These are phyloP conservation scores for Dysmachus trigonus DNA, from an alignment of 2,888 invertebrate genomes.

Conservation along the genomic window DNA sequence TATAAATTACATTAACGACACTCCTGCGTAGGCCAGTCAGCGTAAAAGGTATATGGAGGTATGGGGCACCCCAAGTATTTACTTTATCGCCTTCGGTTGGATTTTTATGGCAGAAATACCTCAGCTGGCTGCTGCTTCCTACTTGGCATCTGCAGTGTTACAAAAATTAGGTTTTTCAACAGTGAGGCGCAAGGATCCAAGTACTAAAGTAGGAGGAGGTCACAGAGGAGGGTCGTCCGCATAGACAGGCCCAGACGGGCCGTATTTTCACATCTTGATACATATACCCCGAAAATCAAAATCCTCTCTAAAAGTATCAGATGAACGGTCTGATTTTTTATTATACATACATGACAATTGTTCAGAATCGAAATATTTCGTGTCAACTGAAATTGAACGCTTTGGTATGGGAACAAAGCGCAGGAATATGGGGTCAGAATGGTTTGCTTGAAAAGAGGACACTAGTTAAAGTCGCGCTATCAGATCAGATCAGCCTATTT, in stretches of 20 bases:
- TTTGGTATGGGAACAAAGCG: neutral
- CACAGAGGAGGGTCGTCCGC: neutral
- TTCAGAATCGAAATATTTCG: conserved; percentile 38
- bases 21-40: conserved; percentile 39
- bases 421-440: neutral
- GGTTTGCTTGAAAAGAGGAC: neutral
- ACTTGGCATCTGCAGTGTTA: neutral
- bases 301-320: conserved; percentile 12
- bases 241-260: neutral
- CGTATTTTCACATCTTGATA: neutral
- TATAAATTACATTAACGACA: conserved; percentile 51
- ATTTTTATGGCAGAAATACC: neutral
- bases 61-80: neutral
- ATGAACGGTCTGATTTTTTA: conserved; percentile 10
- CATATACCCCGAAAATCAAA: neutral
- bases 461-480: neutral
- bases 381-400: neutral
- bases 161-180: neutral
- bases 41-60: neutral
- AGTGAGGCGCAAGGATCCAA: neutral
- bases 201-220: neutral
- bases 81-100: neutral
- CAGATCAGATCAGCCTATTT: conserved; percentile 25
- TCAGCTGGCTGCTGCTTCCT: neutral
- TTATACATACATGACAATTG: conserved; percentile 29